A percentile compares a stretch with the other conserved stretches of the same genome.
Evolutionary conservation across 2,113 vertebrate species (phyloP).

Genomic region (Hoplias malabaricus): DNA sequence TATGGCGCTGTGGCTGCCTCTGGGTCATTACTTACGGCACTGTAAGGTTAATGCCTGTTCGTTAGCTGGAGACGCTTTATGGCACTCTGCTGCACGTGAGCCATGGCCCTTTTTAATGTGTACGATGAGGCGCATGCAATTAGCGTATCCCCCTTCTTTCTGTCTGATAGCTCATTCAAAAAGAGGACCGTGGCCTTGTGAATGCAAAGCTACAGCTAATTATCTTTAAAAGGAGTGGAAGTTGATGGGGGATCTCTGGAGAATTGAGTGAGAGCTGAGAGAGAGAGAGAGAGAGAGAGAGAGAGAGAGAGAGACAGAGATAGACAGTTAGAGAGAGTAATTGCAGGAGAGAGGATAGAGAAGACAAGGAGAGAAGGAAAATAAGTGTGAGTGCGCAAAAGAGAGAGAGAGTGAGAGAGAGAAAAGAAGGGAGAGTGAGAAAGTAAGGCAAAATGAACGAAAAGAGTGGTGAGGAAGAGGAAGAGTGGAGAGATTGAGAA

Average conservation of each 20-base stretch:
- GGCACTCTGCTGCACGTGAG: constrained; percentile 24
- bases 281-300: constrained; percentile 4
- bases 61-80: constrained; percentile 33
- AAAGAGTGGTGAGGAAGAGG: too few relatives aligned
- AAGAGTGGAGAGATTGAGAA: too few relatives aligned
- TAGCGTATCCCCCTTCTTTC: constrained; percentile 30
- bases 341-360: too few relatives aligned
- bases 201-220: constrained; percentile 42
- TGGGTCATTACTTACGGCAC: constrained; percentile 31
- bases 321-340: constrained; percentile 9
- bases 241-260: constrained; percentile 31
- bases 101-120: constrained; percentile 46
- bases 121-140: constrained; percentile 27
- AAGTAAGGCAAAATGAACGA: too few relatives aligned
- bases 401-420: too few relatives aligned
- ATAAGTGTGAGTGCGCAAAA: too few relatives aligned
- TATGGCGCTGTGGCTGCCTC: background rate
- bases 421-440: too few relatives aligned
- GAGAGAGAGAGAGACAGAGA: background rate
- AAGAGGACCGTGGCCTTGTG: constrained; percentile 26
- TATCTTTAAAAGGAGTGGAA: constrained; percentile 41
- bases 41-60: constrained; percentile 45
- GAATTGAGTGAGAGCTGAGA: constrained; percentile 8
- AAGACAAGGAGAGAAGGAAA: too few relatives aligned
- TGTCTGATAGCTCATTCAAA: constrained; percentile 40